Evolutionary conservation across 2,113 vertebrate genomes (phyloP).

Genomic region (Sinocyclocheilus anophthalmus): DNA sequence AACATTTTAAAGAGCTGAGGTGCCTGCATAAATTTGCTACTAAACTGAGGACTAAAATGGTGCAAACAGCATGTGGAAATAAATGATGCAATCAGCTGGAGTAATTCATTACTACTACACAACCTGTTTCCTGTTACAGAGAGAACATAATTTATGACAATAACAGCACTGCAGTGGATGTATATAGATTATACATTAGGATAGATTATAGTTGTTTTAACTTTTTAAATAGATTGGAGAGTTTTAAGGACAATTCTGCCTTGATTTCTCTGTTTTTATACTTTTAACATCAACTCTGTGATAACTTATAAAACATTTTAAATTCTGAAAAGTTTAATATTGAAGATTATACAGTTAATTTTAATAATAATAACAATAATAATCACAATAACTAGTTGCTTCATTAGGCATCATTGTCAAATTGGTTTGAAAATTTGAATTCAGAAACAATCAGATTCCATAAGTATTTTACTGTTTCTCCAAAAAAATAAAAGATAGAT

Average conservation of each 20-base stretch:
- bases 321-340: too few relatives aligned
- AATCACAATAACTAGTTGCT: too few relatives aligned
- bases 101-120: not conserved
- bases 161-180: not conserved
- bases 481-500: too few relatives aligned
- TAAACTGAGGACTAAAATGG: not conserved
- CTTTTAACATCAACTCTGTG: not conserved
- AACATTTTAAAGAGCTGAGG: not conserved
- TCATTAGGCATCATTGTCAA: too few relatives aligned
- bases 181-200: not conserved
- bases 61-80: not conserved
- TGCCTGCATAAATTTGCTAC: not conserved
- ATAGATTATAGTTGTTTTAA: too few relatives aligned
- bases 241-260: not conserved
- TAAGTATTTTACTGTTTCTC: too few relatives aligned
- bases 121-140: not conserved
- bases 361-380: too few relatives aligned
- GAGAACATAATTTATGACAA: not conserved
- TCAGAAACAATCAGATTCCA: too few relatives aligned
- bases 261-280: too few relatives aligned
- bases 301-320: not conserved
- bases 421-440: too few relatives aligned
- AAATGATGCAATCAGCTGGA: not conserved
- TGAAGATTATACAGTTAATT: too few relatives aligned
- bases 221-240: too few relatives aligned